These are phyloP conservation scores for Phainopepla nitens DNA, from an alignment of 2,113 vertebrate species.

Conservation along the genomic window DNA sequence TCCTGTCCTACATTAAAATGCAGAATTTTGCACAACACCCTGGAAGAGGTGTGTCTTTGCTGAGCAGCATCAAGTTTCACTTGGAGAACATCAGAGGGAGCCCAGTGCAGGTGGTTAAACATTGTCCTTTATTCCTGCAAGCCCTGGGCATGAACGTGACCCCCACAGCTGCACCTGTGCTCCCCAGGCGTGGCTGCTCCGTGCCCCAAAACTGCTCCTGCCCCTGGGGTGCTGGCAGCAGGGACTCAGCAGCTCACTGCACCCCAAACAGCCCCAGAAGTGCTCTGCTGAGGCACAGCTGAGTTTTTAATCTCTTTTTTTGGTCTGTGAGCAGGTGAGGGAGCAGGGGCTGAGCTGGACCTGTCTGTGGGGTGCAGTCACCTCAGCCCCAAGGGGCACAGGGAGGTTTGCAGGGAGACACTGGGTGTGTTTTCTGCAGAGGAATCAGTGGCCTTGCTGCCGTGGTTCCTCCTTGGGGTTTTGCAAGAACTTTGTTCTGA, in stretches of 20 bases:
- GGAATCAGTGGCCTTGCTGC: neutral
- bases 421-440: neutral
- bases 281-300: neutral
- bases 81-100: constrained; percentile 38
- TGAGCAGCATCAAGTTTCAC: constrained; percentile 65
- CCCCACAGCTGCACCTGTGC: fast-evolving
- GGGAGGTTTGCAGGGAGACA: neutral
- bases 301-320: neutral
- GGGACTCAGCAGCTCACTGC: fast-evolving
- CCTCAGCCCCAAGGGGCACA: neutral
- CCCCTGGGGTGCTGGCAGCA: fast-evolving
- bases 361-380: fast-evolving
- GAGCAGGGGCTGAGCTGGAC: neutral
- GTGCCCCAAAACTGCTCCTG: neutral
- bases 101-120: constrained; percentile 23
- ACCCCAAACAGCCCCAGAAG: neutral
- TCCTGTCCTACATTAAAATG: constrained; percentile 61
- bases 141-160: fast-evolving
- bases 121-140: neutral
- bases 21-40: constrained; percentile 65
- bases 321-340: neutral
- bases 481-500: neutral
- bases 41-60: constrained; percentile 70
- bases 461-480: neutral
- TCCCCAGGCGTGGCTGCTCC: neutral